These are phyloP conservation scores for Ptychodera flava DNA, from an alignment of 35 echinoderm and acorn worm species.

Conservation along the genomic window DNA sequence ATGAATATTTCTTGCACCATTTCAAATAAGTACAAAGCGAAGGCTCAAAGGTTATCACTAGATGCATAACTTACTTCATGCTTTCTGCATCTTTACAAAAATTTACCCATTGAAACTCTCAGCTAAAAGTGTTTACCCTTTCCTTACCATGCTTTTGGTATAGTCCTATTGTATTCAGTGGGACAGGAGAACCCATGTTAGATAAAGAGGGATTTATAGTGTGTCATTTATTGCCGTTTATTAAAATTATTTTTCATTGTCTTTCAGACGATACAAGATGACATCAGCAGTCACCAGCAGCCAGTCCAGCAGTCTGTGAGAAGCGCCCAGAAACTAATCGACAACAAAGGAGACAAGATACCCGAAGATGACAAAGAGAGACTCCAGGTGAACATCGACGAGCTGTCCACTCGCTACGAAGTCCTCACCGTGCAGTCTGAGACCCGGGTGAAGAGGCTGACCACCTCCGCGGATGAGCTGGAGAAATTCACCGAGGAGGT, in stretches of 20 bases:
- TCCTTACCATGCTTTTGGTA: too few species aligned
- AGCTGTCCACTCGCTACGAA: slow-evolving; percentile 78
- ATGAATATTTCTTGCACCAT: too few species aligned
- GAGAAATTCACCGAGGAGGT: slow-evolving; percentile 87
- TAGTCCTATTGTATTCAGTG: too few species aligned
- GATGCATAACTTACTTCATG: too few species aligned
- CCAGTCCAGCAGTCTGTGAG: slow-evolving; percentile 41
- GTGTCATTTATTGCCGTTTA: too few species aligned
- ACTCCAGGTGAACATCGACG: slow-evolving; percentile 43
- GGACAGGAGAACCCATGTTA: too few species aligned
- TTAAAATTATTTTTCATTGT: slow-evolving; percentile 24
- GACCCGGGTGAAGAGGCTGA: slow-evolving; percentile 72
- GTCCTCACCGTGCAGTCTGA: slow-evolving; percentile 75
- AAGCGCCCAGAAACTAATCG: slow-evolving; percentile 46
- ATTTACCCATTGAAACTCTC: too few species aligned
- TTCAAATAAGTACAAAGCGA: too few species aligned
- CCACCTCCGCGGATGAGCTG: slow-evolving; percentile 64
- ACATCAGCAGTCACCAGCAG: slow-evolving; percentile 68
- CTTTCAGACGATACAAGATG: slow-evolving; percentile 60
- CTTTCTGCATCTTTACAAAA: too few species aligned
- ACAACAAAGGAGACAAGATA: slow-evolving; percentile 57
- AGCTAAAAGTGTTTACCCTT: too few species aligned
- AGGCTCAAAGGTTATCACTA: too few species aligned
- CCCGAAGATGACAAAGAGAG: slow-evolving; percentile 31
- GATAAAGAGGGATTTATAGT: too few species aligned